Evolutionary conservation across 2,888 invertebrate species (phyloP).

Genomic region (Cephus pygmeus): DNA sequence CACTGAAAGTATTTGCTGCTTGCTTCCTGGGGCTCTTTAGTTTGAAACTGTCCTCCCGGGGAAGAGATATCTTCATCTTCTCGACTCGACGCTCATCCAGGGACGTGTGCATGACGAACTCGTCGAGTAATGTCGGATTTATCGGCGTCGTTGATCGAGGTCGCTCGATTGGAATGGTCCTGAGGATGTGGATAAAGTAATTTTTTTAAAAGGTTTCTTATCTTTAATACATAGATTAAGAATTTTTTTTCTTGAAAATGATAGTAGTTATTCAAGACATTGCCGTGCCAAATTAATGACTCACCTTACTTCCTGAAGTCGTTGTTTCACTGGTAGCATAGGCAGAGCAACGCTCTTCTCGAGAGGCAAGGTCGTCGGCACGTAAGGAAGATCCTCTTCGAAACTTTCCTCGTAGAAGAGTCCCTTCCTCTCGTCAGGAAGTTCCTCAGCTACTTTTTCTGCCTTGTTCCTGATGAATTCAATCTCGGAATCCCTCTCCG

Average conservation of each 20-base stretch:
- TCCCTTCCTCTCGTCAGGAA: slow-evolving; percentile 75
- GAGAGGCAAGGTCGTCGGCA: slow-evolving; percentile 89
- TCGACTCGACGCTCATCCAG: slow-evolving; percentile 68
- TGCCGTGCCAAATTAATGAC: background rate
- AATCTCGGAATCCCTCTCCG: slow-evolving; percentile 77
- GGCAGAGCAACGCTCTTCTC: slow-evolving; percentile 86
- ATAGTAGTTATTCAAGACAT: background rate
- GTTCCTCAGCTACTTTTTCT: slow-evolving; percentile 73
- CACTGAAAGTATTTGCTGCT: slow-evolving; percentile 70
- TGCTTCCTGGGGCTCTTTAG: slow-evolving; percentile 66
- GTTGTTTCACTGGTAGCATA: slow-evolving; percentile 82
- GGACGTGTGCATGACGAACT: slow-evolving; percentile 70
- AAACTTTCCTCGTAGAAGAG: slow-evolving; percentile 86
- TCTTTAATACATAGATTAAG: background rate
- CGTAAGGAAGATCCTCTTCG: slow-evolving; percentile 85
- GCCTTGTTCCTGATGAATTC: slow-evolving; percentile 66
- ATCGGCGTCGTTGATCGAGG: slow-evolving; percentile 81
- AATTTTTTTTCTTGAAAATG: background rate
- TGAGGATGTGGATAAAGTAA: slow-evolving; percentile 40
- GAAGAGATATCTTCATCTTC: slow-evolving; percentile 78
- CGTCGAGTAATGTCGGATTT: slow-evolving; percentile 77
- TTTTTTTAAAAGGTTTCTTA: background rate
- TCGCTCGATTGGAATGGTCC: slow-evolving; percentile 79
- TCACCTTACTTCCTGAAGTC: slow-evolving; percentile 65
- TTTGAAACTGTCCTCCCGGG: slow-evolving; percentile 69